phyloP scores from a whole-genome alignment of 2,113 vertebrate genomes.

The Crocuta crocuta region DNA sequence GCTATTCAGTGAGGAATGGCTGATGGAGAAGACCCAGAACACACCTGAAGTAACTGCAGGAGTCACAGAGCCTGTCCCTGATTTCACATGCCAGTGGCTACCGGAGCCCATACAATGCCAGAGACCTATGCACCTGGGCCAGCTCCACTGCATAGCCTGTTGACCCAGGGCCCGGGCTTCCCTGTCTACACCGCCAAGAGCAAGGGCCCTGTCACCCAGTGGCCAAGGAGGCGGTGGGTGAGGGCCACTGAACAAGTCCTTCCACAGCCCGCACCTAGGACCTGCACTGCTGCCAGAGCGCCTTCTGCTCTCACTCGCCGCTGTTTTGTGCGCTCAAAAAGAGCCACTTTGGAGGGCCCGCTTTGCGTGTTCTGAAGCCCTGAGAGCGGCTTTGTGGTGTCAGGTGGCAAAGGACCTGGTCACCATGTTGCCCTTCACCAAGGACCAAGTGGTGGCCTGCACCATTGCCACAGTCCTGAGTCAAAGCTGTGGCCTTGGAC shows the following conservation, averaged over 20 bases:
- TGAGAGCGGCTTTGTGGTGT: slow-evolving; percentile 88
- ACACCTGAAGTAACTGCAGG: slow-evolving; percentile 88
- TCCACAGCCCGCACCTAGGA: slow-evolving; percentile 88
- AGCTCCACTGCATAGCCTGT: slow-evolving; percentile 88
- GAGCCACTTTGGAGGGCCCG: slow-evolving; percentile 89
- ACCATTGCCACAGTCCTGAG: slow-evolving; percentile 91
- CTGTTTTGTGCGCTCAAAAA: slow-evolving; percentile 90
- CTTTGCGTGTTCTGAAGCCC: slow-evolving; percentile 92
- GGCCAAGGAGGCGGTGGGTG: slow-evolving; percentile 83
- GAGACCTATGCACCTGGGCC: slow-evolving; percentile 85
- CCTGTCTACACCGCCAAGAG: slow-evolving; percentile 89
- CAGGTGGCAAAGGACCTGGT: slow-evolving; percentile 90
- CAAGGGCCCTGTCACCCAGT: slow-evolving; percentile 78
- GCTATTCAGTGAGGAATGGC: slow-evolving; percentile 91
- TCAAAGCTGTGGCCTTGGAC: slow-evolving; percentile 90
- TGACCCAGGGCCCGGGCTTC: slow-evolving; percentile 89
- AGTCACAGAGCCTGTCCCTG: slow-evolving; percentile 89
- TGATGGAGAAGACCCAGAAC: slow-evolving; percentile 92
- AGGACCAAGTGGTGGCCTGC: slow-evolving; percentile 88
- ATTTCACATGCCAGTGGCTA: slow-evolving; percentile 90
- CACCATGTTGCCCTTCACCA: slow-evolving; percentile 89
- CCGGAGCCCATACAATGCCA: slow-evolving; percentile 90
- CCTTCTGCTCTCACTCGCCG: slow-evolving; percentile 91
- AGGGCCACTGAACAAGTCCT: slow-evolving; percentile 90
- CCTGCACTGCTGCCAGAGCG: slow-evolving; percentile 88